These are phyloP conservation scores for Hipposideros armiger DNA, from an alignment of 2,113 vertebrate species.

Conservation along the genomic window DNA sequence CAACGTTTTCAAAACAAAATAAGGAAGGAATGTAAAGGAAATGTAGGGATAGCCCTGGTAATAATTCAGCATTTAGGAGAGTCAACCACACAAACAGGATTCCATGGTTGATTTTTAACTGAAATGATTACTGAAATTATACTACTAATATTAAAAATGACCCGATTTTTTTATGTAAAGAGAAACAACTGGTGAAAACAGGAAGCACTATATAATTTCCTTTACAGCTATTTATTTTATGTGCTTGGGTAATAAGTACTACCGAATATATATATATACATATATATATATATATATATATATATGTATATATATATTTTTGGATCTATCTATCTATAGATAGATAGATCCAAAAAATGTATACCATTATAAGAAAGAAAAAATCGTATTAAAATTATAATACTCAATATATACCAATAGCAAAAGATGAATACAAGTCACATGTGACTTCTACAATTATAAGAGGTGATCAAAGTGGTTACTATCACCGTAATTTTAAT, in stretches of 20 bases:
- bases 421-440: too few relatives aligned
- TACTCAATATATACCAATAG: too few relatives aligned
- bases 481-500: too few relatives aligned
- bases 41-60: background rate
- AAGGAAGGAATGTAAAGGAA: background rate
- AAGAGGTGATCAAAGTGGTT: too few relatives aligned
- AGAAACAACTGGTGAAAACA: slow-evolving; percentile 11
- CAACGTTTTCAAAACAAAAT: slow-evolving; percentile 15
- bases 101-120: background rate
- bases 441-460: too few relatives aligned
- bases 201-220: background rate
- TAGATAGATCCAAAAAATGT: too few relatives aligned
- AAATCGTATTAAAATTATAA: too few relatives aligned
- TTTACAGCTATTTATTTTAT: slow-evolving; percentile 32
- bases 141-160: slow-evolving; percentile 13
- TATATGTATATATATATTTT: too few relatives aligned
- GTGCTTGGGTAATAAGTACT: background rate
- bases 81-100: background rate
- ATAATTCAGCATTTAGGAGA: background rate
- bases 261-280: background rate
- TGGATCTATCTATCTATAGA: too few relatives aligned
- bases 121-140: background rate
- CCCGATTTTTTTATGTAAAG: background rate
- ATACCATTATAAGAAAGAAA: too few relatives aligned
- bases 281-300: too few relatives aligned